These are phyloP conservation scores for Ruditapes philippinarum DNA, from an alignment of 1,140 invertebrate species.

Conservation along the genomic window DNA sequence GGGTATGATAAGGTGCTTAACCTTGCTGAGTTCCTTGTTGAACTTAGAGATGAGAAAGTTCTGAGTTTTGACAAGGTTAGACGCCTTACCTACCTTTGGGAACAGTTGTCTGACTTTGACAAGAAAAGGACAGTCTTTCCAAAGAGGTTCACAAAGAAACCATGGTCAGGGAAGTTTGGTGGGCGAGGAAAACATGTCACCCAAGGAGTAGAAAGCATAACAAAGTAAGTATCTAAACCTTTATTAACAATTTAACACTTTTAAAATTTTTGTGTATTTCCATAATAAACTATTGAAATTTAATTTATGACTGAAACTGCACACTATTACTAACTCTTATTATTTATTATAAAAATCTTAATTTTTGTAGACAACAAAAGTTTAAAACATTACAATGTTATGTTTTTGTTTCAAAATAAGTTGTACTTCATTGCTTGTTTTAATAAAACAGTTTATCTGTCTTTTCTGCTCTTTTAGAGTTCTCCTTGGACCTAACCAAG, in stretches of 20 bases:
- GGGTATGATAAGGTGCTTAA: slow-evolving; percentile 57
- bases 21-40: slow-evolving; percentile 54
- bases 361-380: background rate
- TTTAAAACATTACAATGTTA: background rate
- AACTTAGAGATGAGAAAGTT: slow-evolving; percentile 39
- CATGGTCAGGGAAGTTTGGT: slow-evolving; percentile 59
- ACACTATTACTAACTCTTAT: background rate
- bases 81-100: slow-evolving; percentile 45
- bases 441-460: slow-evolving; percentile 35
- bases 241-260: slow-evolving; percentile 12
- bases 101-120: slow-evolving; percentile 58
- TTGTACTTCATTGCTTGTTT: slow-evolving; percentile 11
- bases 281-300: background rate
- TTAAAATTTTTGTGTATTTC: background rate
- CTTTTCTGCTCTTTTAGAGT: slow-evolving; percentile 48
- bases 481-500: slow-evolving; percentile 65
- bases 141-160: slow-evolving; percentile 46
- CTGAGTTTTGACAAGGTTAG: slow-evolving; percentile 32
- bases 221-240: slow-evolving; percentile 30
- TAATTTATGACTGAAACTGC: slow-evolving; percentile 6
- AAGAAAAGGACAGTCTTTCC: slow-evolving; percentile 51
- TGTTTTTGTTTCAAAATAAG: slow-evolving; percentile 10
- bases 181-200: slow-evolving; percentile 53
- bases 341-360: slow-evolving; percentile 12
- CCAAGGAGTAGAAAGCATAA: slow-evolving; percentile 47